Evolutionary conservation across 2,797 vertebrate genomes (phyloP).

Genomic region (Pseudochirops corinnae): DNA sequence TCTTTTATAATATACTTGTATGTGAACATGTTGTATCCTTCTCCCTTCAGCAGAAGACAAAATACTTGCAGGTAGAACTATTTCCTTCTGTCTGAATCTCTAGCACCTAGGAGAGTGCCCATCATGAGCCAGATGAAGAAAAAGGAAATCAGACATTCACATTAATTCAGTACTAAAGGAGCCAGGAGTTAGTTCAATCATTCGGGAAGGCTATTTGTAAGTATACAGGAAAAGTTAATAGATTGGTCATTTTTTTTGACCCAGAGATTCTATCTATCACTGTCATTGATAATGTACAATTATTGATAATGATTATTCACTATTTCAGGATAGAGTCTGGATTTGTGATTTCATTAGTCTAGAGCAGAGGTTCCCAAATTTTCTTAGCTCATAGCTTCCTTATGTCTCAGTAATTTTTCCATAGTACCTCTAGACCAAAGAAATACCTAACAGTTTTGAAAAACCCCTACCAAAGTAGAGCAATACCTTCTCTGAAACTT

Average conservation of each 20-base stretch:
- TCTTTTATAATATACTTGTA: not conserved
- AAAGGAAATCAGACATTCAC: not conserved
- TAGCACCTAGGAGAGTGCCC: not conserved
- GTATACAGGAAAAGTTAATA: not conserved
- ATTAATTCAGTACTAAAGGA: not conserved
- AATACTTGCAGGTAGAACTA: not conserved
- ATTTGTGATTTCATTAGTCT: not conserved
- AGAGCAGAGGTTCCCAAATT: not conserved
- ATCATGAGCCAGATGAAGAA: not conserved
- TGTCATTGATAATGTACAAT: not conserved
- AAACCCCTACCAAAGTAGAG: not conserved
- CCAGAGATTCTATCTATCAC: not conserved
- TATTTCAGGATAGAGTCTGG: not conserved
- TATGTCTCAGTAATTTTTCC: not conserved
- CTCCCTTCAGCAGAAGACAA: conserved; percentile 2
- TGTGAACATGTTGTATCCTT: not conserved
- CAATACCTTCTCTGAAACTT: not conserved
- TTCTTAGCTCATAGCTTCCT: not conserved
- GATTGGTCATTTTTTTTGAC: not conserved
- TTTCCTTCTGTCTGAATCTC: not conserved
- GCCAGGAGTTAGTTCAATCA: not conserved
- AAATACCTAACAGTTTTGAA: not conserved
- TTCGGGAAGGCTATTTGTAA: no score
- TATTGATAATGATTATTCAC: no score
- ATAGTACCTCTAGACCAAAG: not conserved